Base-by-base conservation (phyloP, 2,888 invertebrate genomes). In the Dicranocentrus wangi region DNA sequence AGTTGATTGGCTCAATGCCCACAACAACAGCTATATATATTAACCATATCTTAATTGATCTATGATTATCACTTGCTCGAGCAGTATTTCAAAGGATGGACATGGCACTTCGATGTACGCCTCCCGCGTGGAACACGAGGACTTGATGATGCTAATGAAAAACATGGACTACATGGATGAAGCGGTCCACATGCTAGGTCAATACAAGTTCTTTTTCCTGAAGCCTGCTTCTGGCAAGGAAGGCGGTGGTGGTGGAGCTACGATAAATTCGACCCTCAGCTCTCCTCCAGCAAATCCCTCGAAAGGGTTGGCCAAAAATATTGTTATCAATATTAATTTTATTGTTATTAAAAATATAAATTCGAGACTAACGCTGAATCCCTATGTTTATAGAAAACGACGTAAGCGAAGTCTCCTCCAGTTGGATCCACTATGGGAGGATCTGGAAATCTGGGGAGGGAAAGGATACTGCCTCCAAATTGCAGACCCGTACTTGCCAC, bases 391-490 rank as follows among this genome's bases (percentile, higher is more conserved):
- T n/a, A 47, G n/a, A 21, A 69, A 55, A 19, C 32, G 47, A 28
- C 15, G 61, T 23, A 55, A 65, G 53, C 27, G 39, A 32, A 42
- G 21, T n/a, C 27, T 7, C n/a, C 27, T n/a, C 10, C 8, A 2
- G 58, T 28, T 7, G 23, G 2, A 28, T 28, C 13, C 3, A 43
- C 3, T 32, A 19, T 70, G 60, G 66, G 32, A n/a, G 1, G 53
- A 60, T 47, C 19, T 78, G 1, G 79, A 79, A 39, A 79, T 79
- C 17, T 79, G 71, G 71, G 79, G 47, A 10, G 79, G 79, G 17
- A 47, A 47, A 28, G 79, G 65, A n/a, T 79, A 71, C 51, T 79
- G 79, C 13, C 58, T 79, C 19, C 79, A 79, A 66, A 25, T 23
- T 3, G 7, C 19, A 15, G 51, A 79, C 32, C 58, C 47, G 21